Evolutionary conservation across 1,140 invertebrate genomes (phyloP).

Genomic region (Ladona fulva): DNA sequence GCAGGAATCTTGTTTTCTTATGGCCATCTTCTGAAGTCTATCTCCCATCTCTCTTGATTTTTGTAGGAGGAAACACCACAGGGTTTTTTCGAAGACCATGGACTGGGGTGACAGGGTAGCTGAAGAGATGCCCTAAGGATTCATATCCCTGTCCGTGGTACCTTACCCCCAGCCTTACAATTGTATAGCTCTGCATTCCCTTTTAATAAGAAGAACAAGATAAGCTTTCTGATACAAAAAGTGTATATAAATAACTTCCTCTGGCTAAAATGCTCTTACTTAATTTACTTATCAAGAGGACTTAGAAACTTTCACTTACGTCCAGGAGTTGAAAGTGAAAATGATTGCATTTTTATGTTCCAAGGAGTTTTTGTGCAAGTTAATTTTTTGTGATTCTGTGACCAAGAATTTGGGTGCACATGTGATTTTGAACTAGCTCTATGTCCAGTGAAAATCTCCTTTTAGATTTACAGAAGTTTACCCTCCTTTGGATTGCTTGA

Average conservation of each 20-base stretch:
- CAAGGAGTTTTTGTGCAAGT: too few relatives aligned
- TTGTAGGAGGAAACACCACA: constrained; percentile 4
- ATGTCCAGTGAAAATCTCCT: too few relatives aligned
- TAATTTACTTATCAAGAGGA: too few relatives aligned
- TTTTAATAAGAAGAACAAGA: background rate
- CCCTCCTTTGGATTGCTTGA: too few relatives aligned
- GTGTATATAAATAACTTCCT: background rate
- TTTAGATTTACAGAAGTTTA: too few relatives aligned
- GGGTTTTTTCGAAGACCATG: constrained; percentile 8
- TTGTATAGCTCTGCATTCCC: background rate
- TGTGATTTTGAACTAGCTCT: too few relatives aligned
- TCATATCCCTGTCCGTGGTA: background rate
- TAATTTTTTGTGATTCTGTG: too few relatives aligned
- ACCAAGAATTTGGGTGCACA: too few relatives aligned
- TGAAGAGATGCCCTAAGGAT: constrained; percentile 8
- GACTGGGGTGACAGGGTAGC: constrained; percentile 5
- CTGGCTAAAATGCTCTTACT: too few relatives aligned
- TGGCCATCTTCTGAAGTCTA: background rate
- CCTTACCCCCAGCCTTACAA: background rate
- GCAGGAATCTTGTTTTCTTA: background rate
- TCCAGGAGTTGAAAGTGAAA: too few relatives aligned
- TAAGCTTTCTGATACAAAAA: background rate
- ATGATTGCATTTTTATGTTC: too few relatives aligned
- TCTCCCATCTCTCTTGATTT: constrained; percentile 1
- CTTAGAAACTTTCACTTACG: too few relatives aligned